Base-by-base conservation (phyloP, 1,140 invertebrate species). In the Zaprionus ornatus region DNA sequence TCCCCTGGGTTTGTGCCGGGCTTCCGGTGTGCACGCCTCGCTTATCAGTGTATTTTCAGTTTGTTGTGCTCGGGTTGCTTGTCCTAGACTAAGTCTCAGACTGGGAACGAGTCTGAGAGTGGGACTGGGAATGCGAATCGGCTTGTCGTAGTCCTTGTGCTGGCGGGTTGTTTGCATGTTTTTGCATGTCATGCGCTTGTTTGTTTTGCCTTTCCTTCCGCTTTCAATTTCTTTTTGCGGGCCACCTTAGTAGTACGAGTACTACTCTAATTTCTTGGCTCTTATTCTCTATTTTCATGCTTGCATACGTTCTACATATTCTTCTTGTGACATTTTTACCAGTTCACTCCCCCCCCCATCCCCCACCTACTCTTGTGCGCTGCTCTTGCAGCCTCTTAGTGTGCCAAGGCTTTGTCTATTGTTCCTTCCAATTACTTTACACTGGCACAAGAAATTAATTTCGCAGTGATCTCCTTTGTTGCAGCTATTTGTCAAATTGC, bases 141-240 rank as follows among this genome's bases (percentile, higher is more conserved):
- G 48, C 19, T 27, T 72, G 27, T 56, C 15, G 37, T 56, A 42
- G 57, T 68, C 32, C 52, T 19, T 66, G 13, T 21, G 17, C 15
- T 77, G 35, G 54, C 27, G 40, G 37, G 50, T 56, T 67, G 57
- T 40, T 70, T 57, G 62, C 55, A 27, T 52, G 60, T 52, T 59
- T 88, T 90, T 88, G 84, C 84, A 88, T 88, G 84, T 88, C 84
- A 90, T 84, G 84, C 84, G 80, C 84, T 88, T 88, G 84, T 84
- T 88, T 88, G 85, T 81, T 84, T 78, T 90, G 79, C 80, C 73
- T 45, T 85, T 90, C 85, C 85, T 88, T 88, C 85, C 85, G 85
- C 71, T 90, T 88, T 85, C 81, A 85, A 88, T 90, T 90, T 90
- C 45, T 48, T 48, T n/a, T 19, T 70, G 65, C 70, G 79, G 61